A percentile compares a stretch with the other conserved stretches of the same genome.
Evolutionary conservation across 1,140 invertebrate genomes (phyloP).

Genomic region (Aleiodes sp.): DNA sequence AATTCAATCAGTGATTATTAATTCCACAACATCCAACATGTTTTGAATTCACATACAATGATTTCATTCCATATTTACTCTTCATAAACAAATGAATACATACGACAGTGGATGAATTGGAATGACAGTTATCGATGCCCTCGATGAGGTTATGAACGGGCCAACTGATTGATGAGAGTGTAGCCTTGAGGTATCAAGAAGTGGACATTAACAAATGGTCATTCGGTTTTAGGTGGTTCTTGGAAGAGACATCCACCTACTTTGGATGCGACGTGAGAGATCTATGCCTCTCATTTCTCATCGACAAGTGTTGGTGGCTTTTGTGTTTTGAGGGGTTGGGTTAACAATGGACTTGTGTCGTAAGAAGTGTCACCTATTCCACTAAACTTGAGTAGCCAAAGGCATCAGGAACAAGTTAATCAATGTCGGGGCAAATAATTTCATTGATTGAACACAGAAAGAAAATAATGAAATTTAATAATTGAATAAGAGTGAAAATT

Average conservation of each 20-base stretch:
- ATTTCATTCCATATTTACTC: background rate
- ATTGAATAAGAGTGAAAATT: no score
- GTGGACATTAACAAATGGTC: constrained; percentile 55
- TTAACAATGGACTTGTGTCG: constrained; percentile 46
- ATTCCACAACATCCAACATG: no score
- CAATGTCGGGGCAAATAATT: no score
- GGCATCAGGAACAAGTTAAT: constrained; percentile 47
- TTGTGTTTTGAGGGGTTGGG: constrained; percentile 34
- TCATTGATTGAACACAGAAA: no score
- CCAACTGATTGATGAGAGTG: constrained; percentile 34
- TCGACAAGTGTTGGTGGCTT: constrained; percentile 28
- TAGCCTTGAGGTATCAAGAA: constrained; percentile 36
- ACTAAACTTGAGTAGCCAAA: constrained; percentile 35
- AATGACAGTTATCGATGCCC: constrained; percentile 2
- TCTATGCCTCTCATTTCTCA: constrained; percentile 60
- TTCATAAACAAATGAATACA: background rate
- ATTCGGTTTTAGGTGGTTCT: constrained; percentile 34
- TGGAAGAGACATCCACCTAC: constrained; percentile 45
- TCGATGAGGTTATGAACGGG: constrained; percentile 35
- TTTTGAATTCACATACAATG: no score
- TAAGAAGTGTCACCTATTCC: constrained; percentile 43
- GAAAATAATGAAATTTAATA: no score
- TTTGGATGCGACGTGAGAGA: constrained; percentile 52
- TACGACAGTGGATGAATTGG: background rate
- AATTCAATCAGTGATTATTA: no score